phyloP scores from a whole-genome alignment of 2,113 vertebrate genomes.

The Salvator merianae region DNA sequence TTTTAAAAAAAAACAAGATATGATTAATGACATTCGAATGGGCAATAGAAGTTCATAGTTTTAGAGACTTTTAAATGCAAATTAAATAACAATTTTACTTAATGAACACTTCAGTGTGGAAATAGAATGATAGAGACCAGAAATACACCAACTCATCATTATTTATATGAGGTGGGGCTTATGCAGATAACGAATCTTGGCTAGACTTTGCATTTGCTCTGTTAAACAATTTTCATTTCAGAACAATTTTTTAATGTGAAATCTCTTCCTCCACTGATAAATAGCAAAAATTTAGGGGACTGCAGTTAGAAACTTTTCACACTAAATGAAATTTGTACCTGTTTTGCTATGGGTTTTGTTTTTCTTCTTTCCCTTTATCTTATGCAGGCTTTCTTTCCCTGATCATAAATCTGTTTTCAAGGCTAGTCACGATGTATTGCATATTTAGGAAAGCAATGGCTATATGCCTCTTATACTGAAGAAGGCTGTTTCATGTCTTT shows the following conservation, averaged over 20 bases:
- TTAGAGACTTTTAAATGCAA: too few species aligned
- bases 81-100: too few species aligned
- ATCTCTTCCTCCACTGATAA: not conserved
- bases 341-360: not conserved
- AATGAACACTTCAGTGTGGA: too few species aligned
- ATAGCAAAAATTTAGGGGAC: not conserved
- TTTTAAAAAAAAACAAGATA: too few species aligned
- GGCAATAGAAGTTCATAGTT: too few species aligned
- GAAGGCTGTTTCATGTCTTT: not conserved
- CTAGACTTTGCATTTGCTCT: not conserved
- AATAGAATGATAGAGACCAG: too few species aligned
- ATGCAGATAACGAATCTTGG: not conserved
- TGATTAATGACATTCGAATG: too few species aligned
- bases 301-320: not conserved
- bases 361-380: not conserved
- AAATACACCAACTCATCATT: too few species aligned
- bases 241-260: not conserved
- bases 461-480: not conserved
- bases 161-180: too few species aligned
- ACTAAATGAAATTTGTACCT: too few species aligned
- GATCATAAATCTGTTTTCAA: not conserved
- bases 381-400: not conserved
- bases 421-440: not conserved
- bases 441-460: not conserved
- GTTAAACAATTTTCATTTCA: not conserved